Percentiles rank a stretch among this genome's conserved stretches.
phyloP scores from a whole-genome alignment of 2,888 invertebrate genomes.

The Mimas tiliae region DNA sequence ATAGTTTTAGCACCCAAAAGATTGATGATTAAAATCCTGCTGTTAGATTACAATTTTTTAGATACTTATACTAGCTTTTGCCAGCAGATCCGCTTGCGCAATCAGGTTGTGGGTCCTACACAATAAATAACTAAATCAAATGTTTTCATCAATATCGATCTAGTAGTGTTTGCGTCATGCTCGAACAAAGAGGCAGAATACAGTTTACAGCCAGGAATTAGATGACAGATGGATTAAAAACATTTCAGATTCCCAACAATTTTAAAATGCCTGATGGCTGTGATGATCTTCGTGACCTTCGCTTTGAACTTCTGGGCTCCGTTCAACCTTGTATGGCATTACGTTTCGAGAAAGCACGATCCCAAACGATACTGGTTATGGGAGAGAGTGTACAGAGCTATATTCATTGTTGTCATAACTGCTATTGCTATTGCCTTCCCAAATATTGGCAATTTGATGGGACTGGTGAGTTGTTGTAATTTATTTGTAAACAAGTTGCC shows the following conservation, averaged over 20 bases:
- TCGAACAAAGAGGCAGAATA: no score
- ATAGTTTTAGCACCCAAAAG: no score
- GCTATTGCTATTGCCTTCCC: slow-evolving; percentile 71
- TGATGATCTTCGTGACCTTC: slow-evolving; percentile 78
- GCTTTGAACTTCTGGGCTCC: slow-evolving; percentile 79
- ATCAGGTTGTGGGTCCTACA: no score
- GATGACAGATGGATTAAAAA: no score
- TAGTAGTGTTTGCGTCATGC: no score
- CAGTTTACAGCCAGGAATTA: no score
- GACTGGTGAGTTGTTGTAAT: slow-evolving; percentile 59
- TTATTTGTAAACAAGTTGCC: neutral
- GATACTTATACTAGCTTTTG: no score
- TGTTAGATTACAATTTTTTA: no score
- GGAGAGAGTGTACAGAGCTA: slow-evolving; percentile 70
- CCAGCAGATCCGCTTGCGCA: no score
- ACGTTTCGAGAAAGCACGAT: slow-evolving; percentile 63
- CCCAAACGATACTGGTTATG: slow-evolving; percentile 66
- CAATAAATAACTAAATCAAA: no score
- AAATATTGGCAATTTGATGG: slow-evolving; percentile 76
- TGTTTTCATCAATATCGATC: no score
- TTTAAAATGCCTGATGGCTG: slow-evolving; percentile 69
- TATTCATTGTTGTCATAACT: slow-evolving; percentile 63
- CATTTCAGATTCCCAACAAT: slow-evolving; percentile 68
- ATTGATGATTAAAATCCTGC: no score
- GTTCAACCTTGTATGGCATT: slow-evolving; percentile 76